A percentile compares a stretch with the other conserved stretches of the same genome.
Conservation (phyloP, 2,888 invertebrate species). For the Anoncus sp. region DNA sequence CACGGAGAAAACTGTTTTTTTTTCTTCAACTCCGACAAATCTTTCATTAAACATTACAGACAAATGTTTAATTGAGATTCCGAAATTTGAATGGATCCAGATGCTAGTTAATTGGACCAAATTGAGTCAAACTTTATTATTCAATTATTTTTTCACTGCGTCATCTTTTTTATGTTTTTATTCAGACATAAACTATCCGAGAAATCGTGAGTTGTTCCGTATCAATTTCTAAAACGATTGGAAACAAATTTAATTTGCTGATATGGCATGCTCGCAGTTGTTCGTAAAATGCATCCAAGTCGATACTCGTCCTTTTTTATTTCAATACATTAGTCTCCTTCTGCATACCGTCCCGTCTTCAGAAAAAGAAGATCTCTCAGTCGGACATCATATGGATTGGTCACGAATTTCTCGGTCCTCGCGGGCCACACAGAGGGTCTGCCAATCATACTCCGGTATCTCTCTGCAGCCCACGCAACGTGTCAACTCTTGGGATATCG, state of each 20-base stretch:
- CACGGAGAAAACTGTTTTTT: not conserved
- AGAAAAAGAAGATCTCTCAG: conserved; percentile 27
- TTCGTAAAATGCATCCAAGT: not conserved
- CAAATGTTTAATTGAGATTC: no score
- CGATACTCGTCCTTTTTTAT: not conserved
- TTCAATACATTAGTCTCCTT: conserved; percentile 2
- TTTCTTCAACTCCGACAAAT: not conserved
- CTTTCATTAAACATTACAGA: no score
- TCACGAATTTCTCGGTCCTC: not conserved
- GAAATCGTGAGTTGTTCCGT: no score
- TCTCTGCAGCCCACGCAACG: conserved; percentile 49
- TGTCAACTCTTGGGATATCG: conserved; percentile 47
- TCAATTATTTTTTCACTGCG: no score
- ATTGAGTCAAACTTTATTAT: no score
- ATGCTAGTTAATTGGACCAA: no score
- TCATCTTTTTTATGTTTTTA: no score
- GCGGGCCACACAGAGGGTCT: conserved; percentile 39
- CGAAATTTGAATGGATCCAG: no score
- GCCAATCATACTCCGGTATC: conserved; percentile 53
- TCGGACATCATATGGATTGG: conserved; percentile 9
- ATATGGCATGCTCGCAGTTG: not conserved
- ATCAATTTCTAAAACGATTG: no score
- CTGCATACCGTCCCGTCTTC: conserved; percentile 19
- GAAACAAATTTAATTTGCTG: not conserved
- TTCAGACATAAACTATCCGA: no score